These are phyloP conservation scores for Nycticorax nycticorax DNA, from an alignment of 2,113 vertebrate species.

Conservation along the genomic window DNA sequence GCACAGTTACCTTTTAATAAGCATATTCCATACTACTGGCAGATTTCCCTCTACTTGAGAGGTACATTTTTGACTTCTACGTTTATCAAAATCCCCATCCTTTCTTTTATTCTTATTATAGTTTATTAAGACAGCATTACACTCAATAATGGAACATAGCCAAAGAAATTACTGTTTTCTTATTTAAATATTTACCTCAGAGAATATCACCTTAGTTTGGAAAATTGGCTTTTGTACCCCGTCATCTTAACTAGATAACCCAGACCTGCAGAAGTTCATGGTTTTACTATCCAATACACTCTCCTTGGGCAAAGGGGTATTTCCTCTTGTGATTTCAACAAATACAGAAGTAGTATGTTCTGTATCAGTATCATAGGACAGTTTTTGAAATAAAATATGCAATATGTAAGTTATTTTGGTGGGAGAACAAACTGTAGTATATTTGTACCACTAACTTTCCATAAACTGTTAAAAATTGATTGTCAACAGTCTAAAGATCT, in stretches of 20 bases:
- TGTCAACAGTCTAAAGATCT: slow-evolving; percentile 11
- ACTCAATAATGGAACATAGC: neutral
- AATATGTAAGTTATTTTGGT: neutral
- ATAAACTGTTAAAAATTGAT: slow-evolving; percentile 18
- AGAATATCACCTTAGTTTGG: neutral
- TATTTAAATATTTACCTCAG: neutral
- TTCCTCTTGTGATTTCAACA: neutral
- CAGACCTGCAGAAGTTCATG: neutral
- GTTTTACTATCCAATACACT: neutral
- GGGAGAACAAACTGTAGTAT: neutral
- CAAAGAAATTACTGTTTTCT: neutral
- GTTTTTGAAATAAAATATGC: neutral
- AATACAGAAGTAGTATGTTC: neutral
- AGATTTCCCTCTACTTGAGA: neutral
- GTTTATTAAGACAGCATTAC: neutral
- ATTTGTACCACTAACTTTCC: neutral
- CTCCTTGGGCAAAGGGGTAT: neutral
- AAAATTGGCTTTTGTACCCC: neutral
- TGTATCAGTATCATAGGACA: neutral
- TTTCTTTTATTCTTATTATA: neutral
- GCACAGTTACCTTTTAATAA: neutral
- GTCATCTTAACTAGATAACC: neutral
- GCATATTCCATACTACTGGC: neutral
- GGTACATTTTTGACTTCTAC: neutral
- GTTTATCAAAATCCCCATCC: neutral